Evolutionary conservation across 2,888 invertebrate species (phyloP).

Genomic region (Dioctria linearis): DNA sequence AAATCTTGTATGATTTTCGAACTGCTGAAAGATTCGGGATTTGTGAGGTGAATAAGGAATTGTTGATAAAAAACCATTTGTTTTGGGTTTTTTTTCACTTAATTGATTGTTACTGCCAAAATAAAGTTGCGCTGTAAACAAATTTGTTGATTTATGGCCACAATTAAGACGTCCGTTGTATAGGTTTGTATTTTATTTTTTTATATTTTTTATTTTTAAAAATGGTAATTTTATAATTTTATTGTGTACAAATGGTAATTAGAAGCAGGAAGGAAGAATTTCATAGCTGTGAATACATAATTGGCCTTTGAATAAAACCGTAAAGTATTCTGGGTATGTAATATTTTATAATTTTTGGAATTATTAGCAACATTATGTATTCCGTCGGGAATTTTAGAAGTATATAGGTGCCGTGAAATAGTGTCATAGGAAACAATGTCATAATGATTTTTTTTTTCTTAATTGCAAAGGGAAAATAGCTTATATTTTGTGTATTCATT

Average conservation of each 20-base stretch:
- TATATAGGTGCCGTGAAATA: too few species aligned
- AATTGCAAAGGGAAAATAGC: too few species aligned
- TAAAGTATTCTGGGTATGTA: background rate
- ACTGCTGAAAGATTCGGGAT: slow-evolving; percentile 17
- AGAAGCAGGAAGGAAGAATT: too few species aligned
- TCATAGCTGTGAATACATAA: background rate
- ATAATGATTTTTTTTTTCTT: too few species aligned
- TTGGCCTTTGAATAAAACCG: background rate
- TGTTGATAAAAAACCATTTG: background rate
- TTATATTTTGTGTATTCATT: too few species aligned
- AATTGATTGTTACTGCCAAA: slow-evolving; percentile 41
- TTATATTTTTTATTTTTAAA: background rate
- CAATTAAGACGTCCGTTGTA: slow-evolving; percentile 3
- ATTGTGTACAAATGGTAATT: slow-evolving; percentile 5
- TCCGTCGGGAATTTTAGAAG: too few species aligned
- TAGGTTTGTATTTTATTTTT: background rate
- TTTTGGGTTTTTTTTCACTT: slow-evolving; percentile 19
- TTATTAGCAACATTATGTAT: too few species aligned
- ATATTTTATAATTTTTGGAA: background rate
- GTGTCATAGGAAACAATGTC: too few species aligned
- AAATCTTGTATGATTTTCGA: slow-evolving; percentile 20
- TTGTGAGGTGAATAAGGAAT: slow-evolving; percentile 26
- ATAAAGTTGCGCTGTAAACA: slow-evolving; percentile 22
- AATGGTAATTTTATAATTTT: background rate
- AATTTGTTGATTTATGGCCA: slow-evolving; percentile 24